Evolutionary conservation across 2,888 invertebrate species (phyloP).

Genomic region (Sphecodes monilicornis): DNA sequence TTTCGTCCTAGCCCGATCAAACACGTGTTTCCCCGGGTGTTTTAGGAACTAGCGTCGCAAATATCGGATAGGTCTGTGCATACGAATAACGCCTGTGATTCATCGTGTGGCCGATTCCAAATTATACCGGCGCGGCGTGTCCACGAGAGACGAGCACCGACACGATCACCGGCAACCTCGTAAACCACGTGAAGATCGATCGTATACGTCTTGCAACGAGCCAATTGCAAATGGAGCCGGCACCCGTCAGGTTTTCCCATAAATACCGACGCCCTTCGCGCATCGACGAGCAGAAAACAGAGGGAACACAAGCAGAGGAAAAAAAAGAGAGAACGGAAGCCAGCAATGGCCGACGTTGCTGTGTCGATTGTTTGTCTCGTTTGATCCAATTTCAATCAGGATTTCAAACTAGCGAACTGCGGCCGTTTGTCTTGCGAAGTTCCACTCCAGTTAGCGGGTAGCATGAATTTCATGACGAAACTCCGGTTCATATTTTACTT

Average conservation of each 20-base stretch:
- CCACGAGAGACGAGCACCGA: constrained; percentile 52
- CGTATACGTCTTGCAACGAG: constrained; percentile 63
- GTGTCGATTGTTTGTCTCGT: constrained; percentile 69
- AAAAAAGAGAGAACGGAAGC: constrained; percentile 1
- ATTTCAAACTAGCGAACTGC: constrained; percentile 53
- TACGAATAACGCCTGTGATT: constrained; percentile 67
- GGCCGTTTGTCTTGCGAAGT: constrained; percentile 67
- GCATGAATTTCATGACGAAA: constrained; percentile 56
- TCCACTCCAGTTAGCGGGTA: constrained; percentile 49
- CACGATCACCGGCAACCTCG: constrained; percentile 48
- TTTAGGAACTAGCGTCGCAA: constrained; percentile 45
- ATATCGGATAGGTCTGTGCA: constrained; percentile 32
- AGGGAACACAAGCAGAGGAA: neutral
- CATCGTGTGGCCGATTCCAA: constrained; percentile 53
- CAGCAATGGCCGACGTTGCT: constrained; percentile 18
- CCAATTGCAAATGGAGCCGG: constrained; percentile 68
- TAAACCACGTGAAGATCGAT: constrained; percentile 65
- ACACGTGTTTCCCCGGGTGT: constrained; percentile 6
- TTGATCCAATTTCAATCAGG: constrained; percentile 73
- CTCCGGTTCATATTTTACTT: constrained; percentile 65
- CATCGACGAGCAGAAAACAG: constrained; percentile 22
- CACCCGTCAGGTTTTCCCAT: constrained; percentile 49
- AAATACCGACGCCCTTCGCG: constrained; percentile 40
- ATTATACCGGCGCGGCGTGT: constrained; percentile 57
- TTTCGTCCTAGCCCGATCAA: constrained; percentile 1